Evolutionary conservation across 1,140 invertebrate genomes (phyloP).

Genomic region (Caenorhabditis inopinata): DNA sequence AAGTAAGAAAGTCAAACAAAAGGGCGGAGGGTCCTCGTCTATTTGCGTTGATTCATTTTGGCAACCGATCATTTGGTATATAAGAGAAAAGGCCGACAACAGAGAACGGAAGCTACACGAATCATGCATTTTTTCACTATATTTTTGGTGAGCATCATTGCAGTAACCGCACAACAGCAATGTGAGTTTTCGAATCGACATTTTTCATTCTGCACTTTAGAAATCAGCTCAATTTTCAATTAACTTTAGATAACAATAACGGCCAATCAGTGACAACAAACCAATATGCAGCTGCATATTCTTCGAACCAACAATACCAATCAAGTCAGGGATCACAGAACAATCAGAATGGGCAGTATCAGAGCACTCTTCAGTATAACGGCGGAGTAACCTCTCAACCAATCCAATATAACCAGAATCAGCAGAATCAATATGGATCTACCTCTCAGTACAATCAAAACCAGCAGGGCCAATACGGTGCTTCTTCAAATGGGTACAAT

Average conservation of each 20-base stretch:
- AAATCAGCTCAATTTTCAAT: no score
- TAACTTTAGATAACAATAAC: neutral
- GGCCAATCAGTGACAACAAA: slow-evolving; percentile 4
- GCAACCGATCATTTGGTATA: slow-evolving; percentile 22
- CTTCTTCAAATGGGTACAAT: neutral
- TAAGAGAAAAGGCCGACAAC: neutral
- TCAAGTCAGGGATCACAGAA: neutral
- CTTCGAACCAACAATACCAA: slow-evolving; percentile 30
- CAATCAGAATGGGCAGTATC: slow-evolving; percentile 5
- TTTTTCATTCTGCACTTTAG: no score
- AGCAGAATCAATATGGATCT: neutral
- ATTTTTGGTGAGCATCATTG: neutral
- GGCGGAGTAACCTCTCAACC: neutral
- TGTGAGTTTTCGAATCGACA: neutral
- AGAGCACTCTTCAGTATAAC: slow-evolving; percentile 20
- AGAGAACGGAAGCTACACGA: neutral
- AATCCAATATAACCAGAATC: slow-evolving; percentile 16
- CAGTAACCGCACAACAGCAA: neutral
- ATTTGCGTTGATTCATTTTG: slow-evolving; percentile 25
- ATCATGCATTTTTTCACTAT: neutral
- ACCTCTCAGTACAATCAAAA: neutral
- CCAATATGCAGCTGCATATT: slow-evolving; percentile 14
- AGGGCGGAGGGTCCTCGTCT: slow-evolving; percentile 1
- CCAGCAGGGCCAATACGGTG: neutral
- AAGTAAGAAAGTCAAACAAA: slow-evolving; percentile 28